Percentiles rank a stretch among this genome's conserved stretches.
phyloP scores from a whole-genome alignment of 2,888 invertebrate species.

The Eurytoma californica region DNA sequence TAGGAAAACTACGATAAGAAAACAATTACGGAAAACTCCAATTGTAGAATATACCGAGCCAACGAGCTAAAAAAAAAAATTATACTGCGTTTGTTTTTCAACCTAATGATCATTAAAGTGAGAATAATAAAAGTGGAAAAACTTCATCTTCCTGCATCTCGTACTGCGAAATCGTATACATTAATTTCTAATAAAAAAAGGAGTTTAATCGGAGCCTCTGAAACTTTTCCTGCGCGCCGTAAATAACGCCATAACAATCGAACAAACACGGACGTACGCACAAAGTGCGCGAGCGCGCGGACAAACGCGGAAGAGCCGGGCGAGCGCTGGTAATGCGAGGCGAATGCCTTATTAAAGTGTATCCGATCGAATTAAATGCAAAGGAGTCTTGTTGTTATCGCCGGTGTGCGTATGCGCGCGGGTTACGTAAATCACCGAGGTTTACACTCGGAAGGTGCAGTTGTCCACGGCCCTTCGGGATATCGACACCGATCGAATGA shows the following conservation, averaged over 20 bases:
- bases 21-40: too few species aligned
- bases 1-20: too few species aligned
- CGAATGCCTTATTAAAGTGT: constrained; percentile 22
- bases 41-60: not conserved
- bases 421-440: constrained; percentile 11
- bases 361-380: constrained; percentile 27
- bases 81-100: not conserved
- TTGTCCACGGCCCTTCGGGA: not conserved
- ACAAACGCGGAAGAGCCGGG: constrained; percentile 39
- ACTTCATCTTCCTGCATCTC: not conserved
- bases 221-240: constrained; percentile 15
- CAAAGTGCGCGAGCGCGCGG: not conserved
- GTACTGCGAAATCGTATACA: not conserved
- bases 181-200: constrained; percentile 22
- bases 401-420: not conserved
- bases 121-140: constrained; percentile 11
- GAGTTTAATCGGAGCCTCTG: not conserved
- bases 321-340: constrained; percentile 2
- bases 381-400: constrained; percentile 15
- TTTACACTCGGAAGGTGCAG: not conserved
- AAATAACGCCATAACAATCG: constrained; percentile 24
- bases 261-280: constrained; percentile 5
- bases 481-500: too few species aligned
- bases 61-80: constrained; percentile 1
- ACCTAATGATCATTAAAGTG: not conserved